Base-by-base conservation (phyloP, 2,113 vertebrate genomes). In the Aplodontia rufa region DNA sequence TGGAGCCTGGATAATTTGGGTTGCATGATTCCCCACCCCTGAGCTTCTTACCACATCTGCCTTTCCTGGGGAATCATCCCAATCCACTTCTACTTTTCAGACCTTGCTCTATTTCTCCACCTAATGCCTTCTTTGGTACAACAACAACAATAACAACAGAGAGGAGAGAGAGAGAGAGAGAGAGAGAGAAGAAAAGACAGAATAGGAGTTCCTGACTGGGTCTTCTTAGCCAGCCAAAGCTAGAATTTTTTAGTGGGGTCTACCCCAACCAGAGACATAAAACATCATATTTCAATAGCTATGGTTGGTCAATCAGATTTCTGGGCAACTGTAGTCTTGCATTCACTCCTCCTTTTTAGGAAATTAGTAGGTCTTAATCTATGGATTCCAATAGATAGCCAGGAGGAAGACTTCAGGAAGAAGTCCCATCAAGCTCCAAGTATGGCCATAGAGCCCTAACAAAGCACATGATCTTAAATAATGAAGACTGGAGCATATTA, bases 161-260 rank as follows among this genome's bases (percentile, higher is more conserved):
- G n/a, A n/a, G n/a, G n/a, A n/a, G n/a, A n/a, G n/a, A n/a, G n/a
- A n/a, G n/a, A n/a, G n/a, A n/a, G n/a, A n/a, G n/a, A n/a, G n/a
- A n/a, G n/a, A n/a, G n/a, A n/a, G 82, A 93, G 53, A 37, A 95
- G 45, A 22, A 92, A 53, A 64, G n/a, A 26, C 53, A 58, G 60
- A 22, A 49, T 58, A 83, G 42, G 22, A n/a, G 28, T 37, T 90
- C 10, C 51, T 72, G 22, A 47, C 55, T 87, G 40, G 47, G 28
- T 91, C 28, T 35, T 26, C 51, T 76, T 69, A 89, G 71, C 30
- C 53, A 83, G 47, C 40, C 37, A 89, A 58, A 80, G 35, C 58
- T 55, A 12, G 86, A 87, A 80, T 87, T 16, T 96, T 97, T 95
- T 42, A 87, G 79, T 71, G 66, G 81, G 1, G 35, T 81, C 85